phyloP scores from a whole-genome alignment of 2,797 vertebrate genomes.

The Macrochelys suwanniensis region DNA sequence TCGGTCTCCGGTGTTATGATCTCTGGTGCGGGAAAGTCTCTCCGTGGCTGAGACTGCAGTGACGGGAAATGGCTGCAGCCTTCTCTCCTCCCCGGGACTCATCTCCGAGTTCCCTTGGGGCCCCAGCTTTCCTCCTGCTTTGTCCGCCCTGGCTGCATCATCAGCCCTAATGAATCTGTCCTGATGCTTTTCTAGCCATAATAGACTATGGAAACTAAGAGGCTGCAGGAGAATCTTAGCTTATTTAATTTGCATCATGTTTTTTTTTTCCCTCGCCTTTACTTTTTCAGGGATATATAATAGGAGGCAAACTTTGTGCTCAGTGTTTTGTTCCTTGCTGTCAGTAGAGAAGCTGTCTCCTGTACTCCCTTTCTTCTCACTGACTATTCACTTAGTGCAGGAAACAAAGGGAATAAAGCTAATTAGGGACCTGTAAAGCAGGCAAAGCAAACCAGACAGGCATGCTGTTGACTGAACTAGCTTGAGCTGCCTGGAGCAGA shows the following conservation, averaged over 20 bases:
- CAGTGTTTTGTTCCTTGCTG: neutral
- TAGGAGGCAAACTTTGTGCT: neutral
- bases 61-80: neutral
- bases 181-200: neutral
- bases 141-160: too few relatives aligned
- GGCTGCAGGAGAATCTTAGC: neutral
- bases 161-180: neutral
- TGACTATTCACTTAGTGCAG: conserved; percentile 66
- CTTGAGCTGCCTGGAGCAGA: conserved; percentile 69
- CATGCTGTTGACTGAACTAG: conserved; percentile 66
- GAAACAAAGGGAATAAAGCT: conserved; percentile 66
- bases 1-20: neutral
- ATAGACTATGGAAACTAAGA: neutral
- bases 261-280: neutral
- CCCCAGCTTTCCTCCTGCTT: neutral
- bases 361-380: neutral
- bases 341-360: conserved; percentile 48
- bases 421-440: conserved; percentile 66
- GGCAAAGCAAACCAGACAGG: conserved; percentile 67
- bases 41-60: neutral
- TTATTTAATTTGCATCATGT: neutral
- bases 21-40: neutral
- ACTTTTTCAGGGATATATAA: neutral
- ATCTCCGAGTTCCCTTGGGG: neutral
- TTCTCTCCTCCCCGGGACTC: neutral